Evolutionary conservation across 2,888 invertebrate species (phyloP), one percentile per base, ranked within the genome.

Genomic region (Blera fallax): DNA sequence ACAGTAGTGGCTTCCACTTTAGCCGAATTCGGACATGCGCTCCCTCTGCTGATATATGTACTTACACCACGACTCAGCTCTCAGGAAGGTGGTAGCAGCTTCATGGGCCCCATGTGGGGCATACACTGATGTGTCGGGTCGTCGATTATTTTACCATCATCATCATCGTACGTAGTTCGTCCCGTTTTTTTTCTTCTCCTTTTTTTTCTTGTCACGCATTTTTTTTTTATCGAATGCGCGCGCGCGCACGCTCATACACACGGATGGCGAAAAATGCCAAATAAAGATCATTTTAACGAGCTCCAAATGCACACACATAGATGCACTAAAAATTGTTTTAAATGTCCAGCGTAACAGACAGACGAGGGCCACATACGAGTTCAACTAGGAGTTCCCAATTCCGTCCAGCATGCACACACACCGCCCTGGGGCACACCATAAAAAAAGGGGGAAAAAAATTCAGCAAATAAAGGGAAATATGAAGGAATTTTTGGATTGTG

Each of bases 261-360:
- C 45, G 43, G 16, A 64, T 72, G 79, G 79, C 73, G 74, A 78
- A 81, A 80, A 83, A 81, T 34, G 76, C 88, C 88, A 88, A 88
- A 88, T 88, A 88, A 87, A 88, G 88, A 87, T 81, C 87, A 87
- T 80, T 87, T 88, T 88, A 88, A 88, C 88, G 88, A 88, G 88
- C 88, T 87, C 87, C 88, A 88, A 88, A 87, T 81, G 78, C 45
- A 77, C 62, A 64, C 27, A 16, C 14, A 24, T 40, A 58, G 21
- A 18, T 62, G 34, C 62, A 72, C 70, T 27, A 24, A 79, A n/a
- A 84, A 79, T 70, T 37, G 58, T 76, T 70, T 81, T 70, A 77
- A 80, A 84, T 73, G 77, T 78, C 87, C 62, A 67, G 34, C 54
- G 67, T 32, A 14, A 29, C 52, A 40, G 24, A 24, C 62, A 62